These are phyloP conservation scores for Phlogophora meticulosa DNA, from an alignment of 2,888 invertebrate species.

Conservation along the genomic window DNA sequence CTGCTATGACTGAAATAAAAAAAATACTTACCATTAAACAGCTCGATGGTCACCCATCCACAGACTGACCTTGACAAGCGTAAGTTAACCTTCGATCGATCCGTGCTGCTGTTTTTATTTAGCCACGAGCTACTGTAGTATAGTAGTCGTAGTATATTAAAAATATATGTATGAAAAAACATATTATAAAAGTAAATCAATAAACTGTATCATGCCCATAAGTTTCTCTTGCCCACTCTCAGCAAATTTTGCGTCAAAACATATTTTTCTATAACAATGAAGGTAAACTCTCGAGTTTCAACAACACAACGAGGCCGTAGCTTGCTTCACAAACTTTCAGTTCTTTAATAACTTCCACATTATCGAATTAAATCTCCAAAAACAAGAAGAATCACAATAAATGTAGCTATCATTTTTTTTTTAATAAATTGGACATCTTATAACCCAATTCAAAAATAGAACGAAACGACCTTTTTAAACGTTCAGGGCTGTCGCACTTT, in stretches of 20 bases:
- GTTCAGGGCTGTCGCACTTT: slow-evolving; percentile 46
- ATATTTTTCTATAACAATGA: not conserved
- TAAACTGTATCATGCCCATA: not conserved
- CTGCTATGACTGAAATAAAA: too few relatives aligned
- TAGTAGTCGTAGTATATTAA: too few relatives aligned
- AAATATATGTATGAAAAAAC: too few relatives aligned
- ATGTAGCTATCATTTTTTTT: slow-evolving; percentile 33
- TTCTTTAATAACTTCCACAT: slow-evolving; percentile 33
- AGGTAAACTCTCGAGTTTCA: slow-evolving; percentile 10
- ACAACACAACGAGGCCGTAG: slow-evolving; percentile 2
- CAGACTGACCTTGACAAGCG: too few relatives aligned
- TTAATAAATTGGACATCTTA: slow-evolving; percentile 34
- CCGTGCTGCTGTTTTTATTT: too few relatives aligned
- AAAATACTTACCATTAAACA: too few relatives aligned
- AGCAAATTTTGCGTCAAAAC: not conserved
- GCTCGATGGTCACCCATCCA: too few relatives aligned
- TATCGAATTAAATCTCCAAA: slow-evolving; percentile 38
- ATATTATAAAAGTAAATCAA: not conserved
- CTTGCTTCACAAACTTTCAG: slow-evolving; percentile 29
- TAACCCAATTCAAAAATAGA: slow-evolving; percentile 54
- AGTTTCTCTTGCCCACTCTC: not conserved
- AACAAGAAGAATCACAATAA: slow-evolving; percentile 43
- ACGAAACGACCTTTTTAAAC: slow-evolving; percentile 42
- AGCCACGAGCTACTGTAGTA: too few relatives aligned
- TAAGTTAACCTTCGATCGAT: too few relatives aligned